Evolutionary conservation across 1,140 invertebrate species (phyloP).

Genomic region (Elysia chlorotica): DNA sequence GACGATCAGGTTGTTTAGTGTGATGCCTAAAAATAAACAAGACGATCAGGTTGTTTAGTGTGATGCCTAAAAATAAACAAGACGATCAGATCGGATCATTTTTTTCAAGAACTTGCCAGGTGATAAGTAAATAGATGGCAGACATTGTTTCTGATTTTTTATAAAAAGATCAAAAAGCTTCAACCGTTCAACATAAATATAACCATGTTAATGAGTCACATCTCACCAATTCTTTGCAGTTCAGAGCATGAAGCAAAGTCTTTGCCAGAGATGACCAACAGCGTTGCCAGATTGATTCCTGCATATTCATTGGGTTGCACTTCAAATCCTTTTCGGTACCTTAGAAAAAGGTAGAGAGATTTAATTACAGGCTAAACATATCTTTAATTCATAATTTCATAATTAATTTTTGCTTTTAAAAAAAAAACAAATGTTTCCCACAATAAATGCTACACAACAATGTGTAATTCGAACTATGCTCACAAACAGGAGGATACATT

Average conservation of each 20-base stretch:
- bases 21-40: too few species aligned
- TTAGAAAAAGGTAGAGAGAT: too few species aligned
- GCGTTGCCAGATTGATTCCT: slow-evolving; percentile 96
- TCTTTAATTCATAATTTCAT: too few species aligned
- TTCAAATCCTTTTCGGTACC: slow-evolving; percentile 94
- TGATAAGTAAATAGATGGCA: too few species aligned
- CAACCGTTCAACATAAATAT: neutral
- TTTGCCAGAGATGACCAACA: slow-evolving; percentile 96
- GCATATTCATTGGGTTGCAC: slow-evolving; percentile 99
- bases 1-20: slow-evolving; percentile 96
- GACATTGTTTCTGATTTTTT: too few species aligned
- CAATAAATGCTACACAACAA: too few species aligned
- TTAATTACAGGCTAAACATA: too few species aligned
- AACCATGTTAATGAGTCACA: neutral
- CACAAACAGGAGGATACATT: too few species aligned
- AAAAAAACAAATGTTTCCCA: neutral
- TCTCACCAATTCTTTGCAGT: slow-evolving; percentile 58
- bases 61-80: too few species aligned
- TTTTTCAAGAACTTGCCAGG: too few species aligned
- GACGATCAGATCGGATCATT: slow-evolving; percentile 95
- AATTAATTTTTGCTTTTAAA: neutral
- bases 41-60: slow-evolving; percentile 96
- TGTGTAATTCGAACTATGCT: too few species aligned
- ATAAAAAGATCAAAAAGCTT: too few species aligned
- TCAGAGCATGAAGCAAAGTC: slow-evolving; percentile 72